A percentile compares a stretch with the other conserved stretches of the same genome.
Evolutionary conservation across 1,140 invertebrate genomes (phyloP).

Genomic region (Drosophila truncata): DNA sequence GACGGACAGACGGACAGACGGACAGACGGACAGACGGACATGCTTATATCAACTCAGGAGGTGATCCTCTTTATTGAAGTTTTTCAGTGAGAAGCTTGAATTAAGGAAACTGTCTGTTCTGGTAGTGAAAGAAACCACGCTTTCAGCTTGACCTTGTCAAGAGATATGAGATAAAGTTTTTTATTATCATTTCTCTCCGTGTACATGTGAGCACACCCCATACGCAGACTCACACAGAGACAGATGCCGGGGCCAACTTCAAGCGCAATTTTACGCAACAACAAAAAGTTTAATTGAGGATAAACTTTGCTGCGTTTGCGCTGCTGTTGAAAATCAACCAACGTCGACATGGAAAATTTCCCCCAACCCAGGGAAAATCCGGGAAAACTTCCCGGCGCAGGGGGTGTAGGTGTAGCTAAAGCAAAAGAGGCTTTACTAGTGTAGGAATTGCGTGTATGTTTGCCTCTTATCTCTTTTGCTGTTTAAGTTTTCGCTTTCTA

Average conservation of each 20-base stretch:
- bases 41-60: too few species aligned
- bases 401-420: background rate
- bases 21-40: too few species aligned
- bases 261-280: constrained; percentile 78
- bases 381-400: constrained; percentile 1
- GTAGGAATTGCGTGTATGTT: constrained; percentile 52
- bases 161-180: background rate
- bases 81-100: too few species aligned
- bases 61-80: too few species aligned
- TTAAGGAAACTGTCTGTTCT: background rate
- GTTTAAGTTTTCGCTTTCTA: constrained; percentile 59
- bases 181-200: background rate
- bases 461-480: constrained; percentile 54
- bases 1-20: too few species aligned
- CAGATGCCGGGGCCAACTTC: constrained; percentile 50
- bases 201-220: constrained; percentile 17
- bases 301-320: constrained; percentile 81
- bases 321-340: constrained; percentile 77
- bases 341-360: constrained; percentile 66
- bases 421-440: constrained; percentile 34
- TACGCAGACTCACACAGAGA: constrained; percentile 44
- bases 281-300: constrained; percentile 83
- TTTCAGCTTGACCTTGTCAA: background rate
- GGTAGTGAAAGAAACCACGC: background rate
- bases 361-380: constrained; percentile 28